Conservation (phyloP, 2,113 vertebrate genomes). For the Panthera tigris region DNA sequence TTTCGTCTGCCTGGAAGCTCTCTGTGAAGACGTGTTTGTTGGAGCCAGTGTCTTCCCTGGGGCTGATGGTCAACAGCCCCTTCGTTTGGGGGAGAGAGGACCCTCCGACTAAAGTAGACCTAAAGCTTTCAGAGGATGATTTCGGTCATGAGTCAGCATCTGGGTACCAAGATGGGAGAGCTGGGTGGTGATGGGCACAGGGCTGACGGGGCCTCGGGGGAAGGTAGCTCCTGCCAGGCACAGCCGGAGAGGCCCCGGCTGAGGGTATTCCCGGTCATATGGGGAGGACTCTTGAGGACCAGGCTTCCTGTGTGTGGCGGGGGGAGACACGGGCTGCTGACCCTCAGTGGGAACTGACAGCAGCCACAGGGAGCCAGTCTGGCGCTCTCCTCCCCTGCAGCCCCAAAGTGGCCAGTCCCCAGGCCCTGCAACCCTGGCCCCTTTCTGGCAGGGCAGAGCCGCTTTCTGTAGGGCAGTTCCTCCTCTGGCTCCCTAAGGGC, state of each 20-base stretch:
- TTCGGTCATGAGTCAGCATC: slow-evolving; percentile 7
- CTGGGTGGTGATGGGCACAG: background rate
- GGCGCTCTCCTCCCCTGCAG: background rate
- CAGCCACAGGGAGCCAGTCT: background rate
- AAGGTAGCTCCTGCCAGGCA: background rate
- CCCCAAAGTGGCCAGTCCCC: background rate
- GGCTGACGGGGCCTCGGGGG: background rate
- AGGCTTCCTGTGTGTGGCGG: background rate
- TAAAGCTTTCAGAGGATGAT: background rate
- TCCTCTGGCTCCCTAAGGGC: background rate
- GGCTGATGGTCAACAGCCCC: background rate
- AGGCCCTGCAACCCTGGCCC: no score
- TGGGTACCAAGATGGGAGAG: background rate
- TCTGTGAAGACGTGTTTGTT: background rate
- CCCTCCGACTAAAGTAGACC: background rate
- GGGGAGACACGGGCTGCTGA: background rate
- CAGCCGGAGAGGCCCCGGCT: background rate
- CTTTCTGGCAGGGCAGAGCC: background rate
- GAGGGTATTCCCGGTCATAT: no score
- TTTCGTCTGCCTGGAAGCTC: background rate
- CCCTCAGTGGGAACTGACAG: background rate
- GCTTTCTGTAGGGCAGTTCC: background rate
- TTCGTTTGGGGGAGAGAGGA: background rate
- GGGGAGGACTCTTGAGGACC: background rate
- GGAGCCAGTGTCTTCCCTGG: background rate